Evolutionary conservation across 2,888 invertebrate species (phyloP).

Genomic region (Rhagium mordax): DNA sequence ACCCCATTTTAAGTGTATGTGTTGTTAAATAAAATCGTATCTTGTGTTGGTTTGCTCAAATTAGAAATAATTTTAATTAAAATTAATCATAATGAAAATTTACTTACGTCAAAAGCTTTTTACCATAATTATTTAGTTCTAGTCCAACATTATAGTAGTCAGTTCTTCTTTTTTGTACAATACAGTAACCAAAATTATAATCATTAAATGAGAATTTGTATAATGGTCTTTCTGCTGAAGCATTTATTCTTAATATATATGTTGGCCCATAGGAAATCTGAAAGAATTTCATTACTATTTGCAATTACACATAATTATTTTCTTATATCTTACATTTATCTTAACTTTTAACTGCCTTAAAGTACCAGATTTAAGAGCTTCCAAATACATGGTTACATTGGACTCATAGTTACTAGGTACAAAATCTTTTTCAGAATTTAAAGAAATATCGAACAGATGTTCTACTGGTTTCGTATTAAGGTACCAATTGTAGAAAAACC

Average conservation of each 20-base stretch:
- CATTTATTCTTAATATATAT: constrained; percentile 74
- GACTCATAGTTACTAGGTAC: constrained; percentile 27
- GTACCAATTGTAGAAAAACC: constrained; percentile 52
- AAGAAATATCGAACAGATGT: constrained; percentile 40
- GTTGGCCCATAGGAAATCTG: constrained; percentile 80
- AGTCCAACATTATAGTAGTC: constrained; percentile 70
- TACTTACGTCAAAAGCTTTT: constrained; percentile 47
- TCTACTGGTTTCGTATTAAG: constrained; percentile 42
- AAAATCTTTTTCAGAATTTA: constrained; percentile 49
- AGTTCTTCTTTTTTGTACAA: constrained; percentile 72
- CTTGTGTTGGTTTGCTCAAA: no score
- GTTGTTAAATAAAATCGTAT: no score
- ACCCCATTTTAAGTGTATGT: no score
- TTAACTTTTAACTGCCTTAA: constrained; percentile 47
- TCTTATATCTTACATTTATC: constrained; percentile 46
- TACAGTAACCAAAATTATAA: constrained; percentile 79
- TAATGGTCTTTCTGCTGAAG: constrained; percentile 73
- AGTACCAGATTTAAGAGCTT: constrained; percentile 38
- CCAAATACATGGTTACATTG: constrained; percentile 18
- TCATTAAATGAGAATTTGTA: constrained; percentile 77
- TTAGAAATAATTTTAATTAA: no score
- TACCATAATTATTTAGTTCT: constrained; percentile 62
- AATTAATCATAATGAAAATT: not conserved
- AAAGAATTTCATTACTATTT: constrained; percentile 48
- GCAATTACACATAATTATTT: not conserved